Evolutionary conservation across 2,797 vertebrate genomes (phyloP), one percentile per base, ranked within the genome.

Genomic region (Sebastes goodei): DNA sequence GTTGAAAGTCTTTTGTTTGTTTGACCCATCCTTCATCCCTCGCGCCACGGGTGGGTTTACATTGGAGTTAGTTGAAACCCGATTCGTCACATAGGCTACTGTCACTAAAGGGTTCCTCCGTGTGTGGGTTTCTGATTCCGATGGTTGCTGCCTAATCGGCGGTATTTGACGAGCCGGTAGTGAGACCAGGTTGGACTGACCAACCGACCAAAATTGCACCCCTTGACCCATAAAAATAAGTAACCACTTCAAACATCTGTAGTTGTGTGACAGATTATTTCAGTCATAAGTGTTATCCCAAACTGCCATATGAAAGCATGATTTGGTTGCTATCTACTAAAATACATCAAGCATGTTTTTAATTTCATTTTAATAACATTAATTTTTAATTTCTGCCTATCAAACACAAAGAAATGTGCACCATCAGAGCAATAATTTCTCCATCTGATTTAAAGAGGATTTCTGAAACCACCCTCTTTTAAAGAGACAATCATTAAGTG

Each of bases 271-370:
- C 49, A 66, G 46, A 71, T 85, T 68, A 69, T 73, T 80, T 83
- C 42, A 81, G 49, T 73, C 53, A 25, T 55, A 55, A 79, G 63
- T 64, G 35, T 79, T 83, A 29, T 72, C 84, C 25, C 59, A 76
- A 81, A 72, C 78, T 74, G 53, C 35, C 29, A 82, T 82, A 75
- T 72, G 30, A 81, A 78, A 55, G 17, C 11, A 71, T 67, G 32
- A 71, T 55, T 74, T 74, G 23, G 27, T 72, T 70, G 73, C 75
- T 85, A 70, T 85, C 71, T 62, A 29, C 46, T 70, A 30, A 80
- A 78, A 49, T 69, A 74, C 76, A 82, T 85, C 59, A 81, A 84
- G 68, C 32, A 49, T 42, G 27, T 55, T 67, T 84, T 83, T 74
- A 63, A 80, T 82, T 83, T 74, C 21, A 55, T 2, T 38, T 38